A percentile compares a stretch with the other conserved stretches of the same genome.
phyloP scores from a whole-genome alignment of 2,888 invertebrate species.

The Agrochola lychnidis region DNA sequence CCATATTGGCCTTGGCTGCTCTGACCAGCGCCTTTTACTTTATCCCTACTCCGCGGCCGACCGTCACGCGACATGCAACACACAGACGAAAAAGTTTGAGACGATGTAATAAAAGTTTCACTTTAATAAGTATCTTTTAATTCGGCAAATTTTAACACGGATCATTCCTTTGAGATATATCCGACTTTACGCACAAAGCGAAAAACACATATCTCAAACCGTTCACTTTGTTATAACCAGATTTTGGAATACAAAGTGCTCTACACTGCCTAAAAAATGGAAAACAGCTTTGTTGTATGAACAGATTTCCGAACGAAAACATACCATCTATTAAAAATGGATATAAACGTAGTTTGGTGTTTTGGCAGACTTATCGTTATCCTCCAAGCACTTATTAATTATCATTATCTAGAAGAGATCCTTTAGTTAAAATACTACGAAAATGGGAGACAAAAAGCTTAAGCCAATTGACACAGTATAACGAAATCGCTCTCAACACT shows the following conservation, averaged over 20 bases:
- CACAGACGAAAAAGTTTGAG: too few relatives aligned
- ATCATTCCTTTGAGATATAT: not conserved
- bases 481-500: not conserved
- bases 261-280: not conserved
- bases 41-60: too few relatives aligned
- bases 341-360: not conserved
- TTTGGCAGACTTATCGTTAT: not conserved
- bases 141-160: not conserved
- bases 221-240: conserved; percentile 27
- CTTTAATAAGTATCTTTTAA: too few relatives aligned
- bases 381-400: not conserved
- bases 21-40: too few relatives aligned
- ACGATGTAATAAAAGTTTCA: too few relatives aligned
- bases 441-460: not conserved
- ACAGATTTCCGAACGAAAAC: conserved; percentile 2
- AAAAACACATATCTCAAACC: conserved; percentile 3
- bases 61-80: too few relatives aligned
- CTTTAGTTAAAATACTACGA: not conserved
- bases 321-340: too few relatives aligned
- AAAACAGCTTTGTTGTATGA: conserved; percentile 4
- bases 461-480: not conserved
- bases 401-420: not conserved
- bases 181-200: conserved; percentile 9
- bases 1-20: too few relatives aligned
- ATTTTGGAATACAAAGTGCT: conserved; percentile 28